Conservation (phyloP, 2,797 vertebrate genomes). For the Novumbra hubbsi region DNA sequence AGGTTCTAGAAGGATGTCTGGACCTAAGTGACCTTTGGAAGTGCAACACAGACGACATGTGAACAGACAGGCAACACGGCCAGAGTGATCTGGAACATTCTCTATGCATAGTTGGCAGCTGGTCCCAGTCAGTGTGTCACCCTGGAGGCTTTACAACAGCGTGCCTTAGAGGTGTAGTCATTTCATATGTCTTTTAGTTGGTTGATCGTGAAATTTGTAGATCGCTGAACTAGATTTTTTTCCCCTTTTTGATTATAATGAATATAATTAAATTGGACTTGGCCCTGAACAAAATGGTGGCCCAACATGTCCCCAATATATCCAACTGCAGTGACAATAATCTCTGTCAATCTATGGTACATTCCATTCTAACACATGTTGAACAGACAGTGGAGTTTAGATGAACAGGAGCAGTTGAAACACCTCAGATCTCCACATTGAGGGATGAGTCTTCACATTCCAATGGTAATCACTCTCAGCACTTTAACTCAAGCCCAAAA, state of each 20-base stretch:
- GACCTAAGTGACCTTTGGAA: constrained; percentile 58
- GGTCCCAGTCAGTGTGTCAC: constrained; percentile 35
- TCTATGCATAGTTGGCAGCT: constrained; percentile 19
- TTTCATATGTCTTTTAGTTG: constrained; percentile 21
- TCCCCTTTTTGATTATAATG: background rate
- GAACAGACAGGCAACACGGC: constrained; percentile 46
- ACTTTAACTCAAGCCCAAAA: constrained; percentile 54
- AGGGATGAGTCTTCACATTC: constrained; percentile 59
- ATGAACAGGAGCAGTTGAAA: constrained; percentile 15
- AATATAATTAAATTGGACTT: background rate
- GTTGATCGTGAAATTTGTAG: constrained; percentile 7
- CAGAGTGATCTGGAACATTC: constrained; percentile 36
- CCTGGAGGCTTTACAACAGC: constrained; percentile 34
- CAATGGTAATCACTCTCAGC: constrained; percentile 45
- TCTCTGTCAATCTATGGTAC: constrained; percentile 30
- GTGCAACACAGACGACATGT: constrained; percentile 55
- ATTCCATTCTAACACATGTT: constrained; percentile 47
- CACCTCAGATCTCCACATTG: constrained; percentile 33
- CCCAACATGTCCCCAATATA: constrained; percentile 1
- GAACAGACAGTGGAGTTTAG: constrained; percentile 36
- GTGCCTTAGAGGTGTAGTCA: constrained; percentile 1
- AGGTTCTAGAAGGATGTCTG: constrained; percentile 53
- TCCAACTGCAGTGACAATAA: constrained; percentile 32
- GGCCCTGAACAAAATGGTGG: background rate
- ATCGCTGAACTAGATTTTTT: background rate